phyloP scores from a whole-genome alignment of 2,888 invertebrate genomes.

The Hypomecis atomaria region DNA sequence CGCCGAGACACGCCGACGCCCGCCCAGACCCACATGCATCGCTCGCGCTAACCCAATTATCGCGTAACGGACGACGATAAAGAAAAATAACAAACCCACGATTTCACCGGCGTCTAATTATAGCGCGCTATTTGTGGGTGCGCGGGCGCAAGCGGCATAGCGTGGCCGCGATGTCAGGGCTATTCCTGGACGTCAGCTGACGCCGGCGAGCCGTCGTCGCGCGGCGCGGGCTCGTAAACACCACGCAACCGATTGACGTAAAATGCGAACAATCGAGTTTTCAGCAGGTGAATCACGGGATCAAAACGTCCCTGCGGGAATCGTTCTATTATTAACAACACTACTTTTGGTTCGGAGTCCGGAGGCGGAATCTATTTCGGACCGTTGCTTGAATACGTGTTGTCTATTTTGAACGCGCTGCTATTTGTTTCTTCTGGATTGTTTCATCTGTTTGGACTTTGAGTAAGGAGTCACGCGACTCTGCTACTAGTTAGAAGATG shows the following conservation, averaged over 20 bases:
- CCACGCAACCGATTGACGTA: slow-evolving; percentile 83
- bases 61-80: slow-evolving; percentile 83
- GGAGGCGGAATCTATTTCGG: slow-evolving; percentile 82
- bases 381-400: slow-evolving; percentile 72
- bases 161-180: slow-evolving; percentile 83
- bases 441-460: slow-evolving; percentile 57
- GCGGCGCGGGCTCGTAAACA: slow-evolving; percentile 74
- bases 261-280: slow-evolving; percentile 83
- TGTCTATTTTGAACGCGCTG: slow-evolving; percentile 74
- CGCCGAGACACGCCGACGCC: slow-evolving; percentile 82
- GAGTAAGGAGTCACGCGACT: slow-evolving; percentile 46
- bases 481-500: slow-evolving; percentile 10
- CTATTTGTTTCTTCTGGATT: slow-evolving; percentile 65
- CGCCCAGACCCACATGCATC: slow-evolving; percentile 81
- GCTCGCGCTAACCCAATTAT: slow-evolving; percentile 82
- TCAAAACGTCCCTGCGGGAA: slow-evolving; percentile 79
- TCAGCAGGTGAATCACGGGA: slow-evolving; percentile 83
- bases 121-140: slow-evolving; percentile 82
- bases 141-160: slow-evolving; percentile 83
- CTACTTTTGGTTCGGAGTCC: slow-evolving; percentile 82
- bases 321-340: slow-evolving; percentile 80
- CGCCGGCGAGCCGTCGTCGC: slow-evolving; percentile 67
- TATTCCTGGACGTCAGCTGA: slow-evolving; percentile 84
- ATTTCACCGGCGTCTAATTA: slow-evolving; percentile 83
- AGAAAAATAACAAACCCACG: slow-evolving; percentile 86